A percentile compares a stretch with the other conserved stretches of the same genome.
Evolutionary conservation across 2,797 vertebrate species (phyloP).

Genomic region (Morus bassanus): DNA sequence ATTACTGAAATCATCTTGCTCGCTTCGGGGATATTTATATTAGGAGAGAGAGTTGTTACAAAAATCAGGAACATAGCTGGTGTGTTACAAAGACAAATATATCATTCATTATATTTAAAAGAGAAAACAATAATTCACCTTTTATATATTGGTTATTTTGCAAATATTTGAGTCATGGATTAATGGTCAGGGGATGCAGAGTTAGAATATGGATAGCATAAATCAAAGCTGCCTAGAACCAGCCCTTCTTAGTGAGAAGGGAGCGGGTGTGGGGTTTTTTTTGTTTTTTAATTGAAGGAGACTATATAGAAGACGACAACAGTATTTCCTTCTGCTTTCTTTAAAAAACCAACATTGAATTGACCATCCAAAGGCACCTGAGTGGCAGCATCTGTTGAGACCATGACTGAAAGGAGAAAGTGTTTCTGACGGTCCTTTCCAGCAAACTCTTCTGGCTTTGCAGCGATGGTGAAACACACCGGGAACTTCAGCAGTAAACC

Average conservation of each 20-base stretch:
- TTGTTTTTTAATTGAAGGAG: neutral
- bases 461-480: neutral
- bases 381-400: neutral
- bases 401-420: neutral
- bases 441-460: constrained; percentile 26
- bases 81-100: constrained; percentile 29
- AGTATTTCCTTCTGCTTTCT: neutral
- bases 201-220: neutral
- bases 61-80: constrained; percentile 1
- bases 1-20: constrained; percentile 32
- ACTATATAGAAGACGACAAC: neutral
- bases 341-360: neutral
- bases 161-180: neutral
- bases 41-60: constrained; percentile 40
- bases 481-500: constrained; percentile 34
- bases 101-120: neutral
- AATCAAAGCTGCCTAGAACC: neutral
- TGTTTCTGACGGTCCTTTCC: neutral
- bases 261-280: neutral
- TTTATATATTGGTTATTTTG: constrained; percentile 1
- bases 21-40: constrained; percentile 14
- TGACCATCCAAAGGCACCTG: neutral
- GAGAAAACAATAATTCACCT: constrained; percentile 24
- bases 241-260: neutral
- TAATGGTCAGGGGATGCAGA: neutral